Base-by-base conservation (phyloP, 2,888 invertebrate genomes). In the Neria commutata region DNA sequence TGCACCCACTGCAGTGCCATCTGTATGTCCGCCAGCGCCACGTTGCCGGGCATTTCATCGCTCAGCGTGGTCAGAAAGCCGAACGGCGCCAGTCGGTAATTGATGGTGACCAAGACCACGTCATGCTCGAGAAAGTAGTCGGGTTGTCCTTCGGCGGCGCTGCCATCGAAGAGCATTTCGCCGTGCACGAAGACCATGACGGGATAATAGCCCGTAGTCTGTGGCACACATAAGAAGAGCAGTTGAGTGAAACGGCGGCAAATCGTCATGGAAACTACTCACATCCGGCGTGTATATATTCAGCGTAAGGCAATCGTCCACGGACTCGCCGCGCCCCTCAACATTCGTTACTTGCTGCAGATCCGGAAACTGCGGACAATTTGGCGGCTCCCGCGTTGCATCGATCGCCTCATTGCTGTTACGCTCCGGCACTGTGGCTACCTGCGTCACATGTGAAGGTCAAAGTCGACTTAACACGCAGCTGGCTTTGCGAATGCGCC, bases 1-100 rank as follows among this genome's bases (percentile, higher is more conserved):
- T 83, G 79, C 16, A 85, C 80, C 86, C 86, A 86, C 56, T 83
- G 72, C 37, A 86, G 68, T 0, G 85, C 85, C 66, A 83, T 62
- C 4, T 84, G 73, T 54, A 84, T 78, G 67, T 86, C 86, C 26
- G 84, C 74, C n/a, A 86, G 67, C 0, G 85, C 86, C 56, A 84
- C 83, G 68, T 86, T 86, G 33, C 86, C 86, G 3, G 85, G 83
- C 40, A 84, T 76, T 11, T 77, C 81, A 11, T 82, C 81, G 42
- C 81, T 84, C 58, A 83, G 79, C 0, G 85, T 81, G 6, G 83
- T 83, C 16, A 86, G 67, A 62, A 85, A 86, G 2, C 85, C 85
- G 21, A 85, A 79, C 0, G 84, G 83, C 1, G 84, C 85, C 56
- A 85, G 70, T 3, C 85, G 79, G 67, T 85, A 85, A 65, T 85